phyloP scores from a whole-genome alignment of 2,888 invertebrate genomes.

The Mythimna lalbum region DNA sequence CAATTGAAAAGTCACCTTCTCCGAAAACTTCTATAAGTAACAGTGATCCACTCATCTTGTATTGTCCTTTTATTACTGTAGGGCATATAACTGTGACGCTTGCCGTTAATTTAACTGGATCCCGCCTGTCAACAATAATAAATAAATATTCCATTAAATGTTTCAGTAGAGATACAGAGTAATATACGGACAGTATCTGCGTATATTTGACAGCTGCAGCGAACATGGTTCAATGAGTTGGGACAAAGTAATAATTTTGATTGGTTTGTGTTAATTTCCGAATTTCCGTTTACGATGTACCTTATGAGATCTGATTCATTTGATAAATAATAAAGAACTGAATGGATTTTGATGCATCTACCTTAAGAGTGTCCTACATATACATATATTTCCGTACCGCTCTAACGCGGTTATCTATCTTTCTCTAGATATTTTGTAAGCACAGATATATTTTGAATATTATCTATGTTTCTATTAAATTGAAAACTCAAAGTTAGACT shows the following conservation, averaged over 20 bases:
- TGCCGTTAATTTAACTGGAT: constrained; percentile 46
- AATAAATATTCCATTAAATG: constrained; percentile 31
- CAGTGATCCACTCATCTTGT: constrained; percentile 65
- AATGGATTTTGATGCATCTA: not conserved
- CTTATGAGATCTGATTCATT: constrained; percentile 25
- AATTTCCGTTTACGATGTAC: constrained; percentile 22
- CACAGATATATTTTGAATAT: no score
- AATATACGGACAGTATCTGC: constrained; percentile 40
- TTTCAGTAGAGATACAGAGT: not conserved
- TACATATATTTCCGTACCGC: no score
- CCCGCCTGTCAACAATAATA: constrained; percentile 60
- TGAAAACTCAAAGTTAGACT: no score
- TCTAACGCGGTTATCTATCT: no score
- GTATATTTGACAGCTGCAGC: constrained; percentile 28
- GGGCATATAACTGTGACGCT: constrained; percentile 61
- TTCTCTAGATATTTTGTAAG: no score
- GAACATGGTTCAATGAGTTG: constrained; percentile 4
- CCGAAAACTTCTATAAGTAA: constrained; percentile 48
- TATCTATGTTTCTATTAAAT: no score
- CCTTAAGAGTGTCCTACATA: no score
- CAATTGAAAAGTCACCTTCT: not conserved
- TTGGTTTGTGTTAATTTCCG: constrained; percentile 43
- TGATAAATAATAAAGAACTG: not conserved
- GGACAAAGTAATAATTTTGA: constrained; percentile 27
- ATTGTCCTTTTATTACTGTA: constrained; percentile 52